Base-by-base conservation (phyloP, 2,888 invertebrate species). In the Melipona bicolor region DNA sequence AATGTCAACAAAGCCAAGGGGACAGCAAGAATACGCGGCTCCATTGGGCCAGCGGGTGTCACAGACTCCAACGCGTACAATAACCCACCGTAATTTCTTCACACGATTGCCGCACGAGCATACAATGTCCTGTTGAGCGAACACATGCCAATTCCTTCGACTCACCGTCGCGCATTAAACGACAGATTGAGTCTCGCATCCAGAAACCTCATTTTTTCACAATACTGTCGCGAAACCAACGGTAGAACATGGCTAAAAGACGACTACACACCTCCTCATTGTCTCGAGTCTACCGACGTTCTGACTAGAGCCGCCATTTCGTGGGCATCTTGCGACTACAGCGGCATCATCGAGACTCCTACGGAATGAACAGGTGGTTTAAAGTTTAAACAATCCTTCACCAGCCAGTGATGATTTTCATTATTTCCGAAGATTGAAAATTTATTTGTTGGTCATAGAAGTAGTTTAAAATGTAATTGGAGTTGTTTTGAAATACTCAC, bases 1-100 rank as follows among this genome's bases (percentile, higher is more conserved):
- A 90, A 83, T 87, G 91, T 92, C 88, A 92, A 90, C 85, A 91
- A 87, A 88, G 87, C 86, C 87, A 92, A 87, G 77, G 85, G 83
- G 84, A 91, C 81, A 78, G 87, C 79, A 81, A 89, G 87, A 83
- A 81, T 86, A 89, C 88, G 89, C 89, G 87, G 89, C 91, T 91
- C 91, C 91, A 91, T 91, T 88, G 84, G 90, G 87, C 88, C 82
- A 84, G 80, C 83, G 83, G 83, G 81, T 91, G 85, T 83, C 91
- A 89, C 89, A 89, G 90, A 90, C 90, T 90, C 90, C 90, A 89
- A 86, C 88, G 90, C 84, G 87, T 80, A 88, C 80, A 27, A 83
- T 78, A 83, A 79, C 65, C 85, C 85, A 87, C 77, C 74, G 81
- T 71, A 77, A 65, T 78, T 74, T 81, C 75, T 86, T 84, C 75